phyloP scores from a whole-genome alignment of 2,888 invertebrate species.

The Mongoloraphidia duomilia region DNA sequence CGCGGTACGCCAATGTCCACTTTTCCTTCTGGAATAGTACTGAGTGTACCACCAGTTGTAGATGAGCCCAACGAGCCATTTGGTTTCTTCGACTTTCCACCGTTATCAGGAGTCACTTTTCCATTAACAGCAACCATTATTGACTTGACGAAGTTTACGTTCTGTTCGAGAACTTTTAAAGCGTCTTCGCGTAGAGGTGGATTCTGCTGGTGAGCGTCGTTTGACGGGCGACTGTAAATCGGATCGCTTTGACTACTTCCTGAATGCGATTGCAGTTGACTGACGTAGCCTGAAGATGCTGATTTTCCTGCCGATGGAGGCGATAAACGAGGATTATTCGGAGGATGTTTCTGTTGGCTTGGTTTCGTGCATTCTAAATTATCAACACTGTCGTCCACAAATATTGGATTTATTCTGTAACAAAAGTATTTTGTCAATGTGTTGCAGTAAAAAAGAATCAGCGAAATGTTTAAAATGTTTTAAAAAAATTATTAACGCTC shows the following conservation, averaged over 20 bases:
- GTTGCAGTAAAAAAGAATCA: too few relatives aligned
- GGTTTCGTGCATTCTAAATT: neutral
- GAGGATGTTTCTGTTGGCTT: neutral
- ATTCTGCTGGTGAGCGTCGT: constrained; percentile 12
- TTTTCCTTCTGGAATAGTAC: constrained; percentile 33
- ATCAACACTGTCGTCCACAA: constrained; percentile 20
- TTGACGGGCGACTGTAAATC: constrained; percentile 13
- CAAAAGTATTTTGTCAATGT: neutral
- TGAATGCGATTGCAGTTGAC: constrained; percentile 19
- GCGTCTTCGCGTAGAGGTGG: constrained; percentile 22
- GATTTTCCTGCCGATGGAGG: constrained; percentile 23
- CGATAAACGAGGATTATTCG: constrained; percentile 7
- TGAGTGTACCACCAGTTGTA: constrained; percentile 23
- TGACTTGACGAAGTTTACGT: constrained; percentile 27
- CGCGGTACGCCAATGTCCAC: constrained; percentile 29
- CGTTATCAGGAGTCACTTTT: constrained; percentile 8
- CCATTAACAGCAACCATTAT: constrained; percentile 22
- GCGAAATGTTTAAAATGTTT: too few relatives aligned
- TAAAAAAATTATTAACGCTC: too few relatives aligned
- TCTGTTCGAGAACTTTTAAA: constrained; percentile 26
- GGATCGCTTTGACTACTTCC: constrained; percentile 19
- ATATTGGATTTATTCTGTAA: constrained; percentile 29
- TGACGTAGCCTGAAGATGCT: constrained; percentile 28
- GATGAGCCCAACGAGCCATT: constrained; percentile 16
- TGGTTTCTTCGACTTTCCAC: constrained; percentile 16